Evolutionary conservation across 1,140 invertebrate species (phyloP).

Genomic region (Homalodisca vitripennis): DNA sequence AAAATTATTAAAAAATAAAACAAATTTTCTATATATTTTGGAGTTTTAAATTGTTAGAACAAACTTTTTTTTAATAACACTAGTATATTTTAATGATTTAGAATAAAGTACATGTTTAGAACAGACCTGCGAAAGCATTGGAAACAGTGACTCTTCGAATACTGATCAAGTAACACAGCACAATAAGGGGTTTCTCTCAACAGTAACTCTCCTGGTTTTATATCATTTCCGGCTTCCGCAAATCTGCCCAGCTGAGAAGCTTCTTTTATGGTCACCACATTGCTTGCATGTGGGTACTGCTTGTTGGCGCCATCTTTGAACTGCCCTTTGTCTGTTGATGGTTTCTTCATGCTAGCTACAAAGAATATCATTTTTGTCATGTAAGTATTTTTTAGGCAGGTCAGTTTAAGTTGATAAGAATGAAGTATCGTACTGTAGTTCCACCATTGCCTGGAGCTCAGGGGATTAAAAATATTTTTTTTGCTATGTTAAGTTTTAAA

Average conservation of each 20-base stretch:
- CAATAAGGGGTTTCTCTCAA: constrained; percentile 72
- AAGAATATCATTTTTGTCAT: no score
- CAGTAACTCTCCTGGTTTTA: constrained; percentile 65
- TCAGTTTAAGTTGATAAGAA: neutral
- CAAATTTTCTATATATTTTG: no score
- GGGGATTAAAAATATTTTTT: no score
- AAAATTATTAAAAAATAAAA: no score
- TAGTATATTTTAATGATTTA: neutral
- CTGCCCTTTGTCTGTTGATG: neutral
- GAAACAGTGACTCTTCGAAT: constrained; percentile 69
- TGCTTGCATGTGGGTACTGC: constrained; percentile 34
- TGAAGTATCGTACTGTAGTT: neutral
- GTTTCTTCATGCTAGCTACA: neutral
- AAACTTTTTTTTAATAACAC: no score
- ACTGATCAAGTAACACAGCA: constrained; percentile 69
- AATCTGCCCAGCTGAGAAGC: constrained; percentile 51
- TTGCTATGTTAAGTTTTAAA: no score
- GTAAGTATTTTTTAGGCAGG: no score
- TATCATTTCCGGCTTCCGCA: constrained; percentile 61
- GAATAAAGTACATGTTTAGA: neutral
- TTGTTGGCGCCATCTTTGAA: constrained; percentile 29
- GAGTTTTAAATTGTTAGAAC: no score
- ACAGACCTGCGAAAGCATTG: constrained; percentile 70
- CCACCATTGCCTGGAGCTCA: no score
- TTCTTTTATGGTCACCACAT: constrained; percentile 50